These are phyloP conservation scores for Lepidurus apus DNA, from an alignment of 1,140 invertebrate genomes.

Conservation along the genomic window DNA sequence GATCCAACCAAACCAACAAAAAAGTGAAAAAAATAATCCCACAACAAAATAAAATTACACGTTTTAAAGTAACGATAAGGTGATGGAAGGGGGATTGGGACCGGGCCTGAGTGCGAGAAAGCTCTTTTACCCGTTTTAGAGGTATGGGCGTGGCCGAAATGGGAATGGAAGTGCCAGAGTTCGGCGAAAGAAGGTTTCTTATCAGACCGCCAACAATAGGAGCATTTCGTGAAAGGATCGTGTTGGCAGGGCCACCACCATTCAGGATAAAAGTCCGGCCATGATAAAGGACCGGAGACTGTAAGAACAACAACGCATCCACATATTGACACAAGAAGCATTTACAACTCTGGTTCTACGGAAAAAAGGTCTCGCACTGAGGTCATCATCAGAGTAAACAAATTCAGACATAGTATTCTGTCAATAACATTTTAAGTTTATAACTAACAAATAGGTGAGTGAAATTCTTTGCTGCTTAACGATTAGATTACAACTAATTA, in stretches of 20 bases:
- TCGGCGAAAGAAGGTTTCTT: constrained; percentile 39
- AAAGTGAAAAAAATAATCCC: neutral
- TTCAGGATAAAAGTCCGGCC: constrained; percentile 38
- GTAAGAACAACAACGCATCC: neutral
- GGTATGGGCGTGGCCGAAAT: constrained; percentile 31
- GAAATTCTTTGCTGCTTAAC: no score
- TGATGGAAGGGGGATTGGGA: neutral
- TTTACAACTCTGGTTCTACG: no score
- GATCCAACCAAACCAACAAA: neutral
- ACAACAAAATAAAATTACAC: neutral
- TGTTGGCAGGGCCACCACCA: constrained; percentile 42
- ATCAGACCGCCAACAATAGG: constrained; percentile 39
- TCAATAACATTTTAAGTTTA: no score
- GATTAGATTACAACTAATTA: no score
- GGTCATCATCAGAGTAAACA: no score
- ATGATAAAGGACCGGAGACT: constrained; percentile 5
- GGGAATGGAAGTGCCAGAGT: constrained; percentile 38
- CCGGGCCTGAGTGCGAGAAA: constrained; percentile 19
- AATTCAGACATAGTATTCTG: no score
- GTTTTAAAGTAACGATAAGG: neutral
- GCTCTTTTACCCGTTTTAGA: constrained; percentile 25
- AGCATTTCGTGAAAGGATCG: constrained; percentile 38
- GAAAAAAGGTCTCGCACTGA: no score
- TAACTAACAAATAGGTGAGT: no score
- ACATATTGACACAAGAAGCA: no score